Conservation (phyloP, 2,113 vertebrate genomes). For the Vombatus ursinus region DNA sequence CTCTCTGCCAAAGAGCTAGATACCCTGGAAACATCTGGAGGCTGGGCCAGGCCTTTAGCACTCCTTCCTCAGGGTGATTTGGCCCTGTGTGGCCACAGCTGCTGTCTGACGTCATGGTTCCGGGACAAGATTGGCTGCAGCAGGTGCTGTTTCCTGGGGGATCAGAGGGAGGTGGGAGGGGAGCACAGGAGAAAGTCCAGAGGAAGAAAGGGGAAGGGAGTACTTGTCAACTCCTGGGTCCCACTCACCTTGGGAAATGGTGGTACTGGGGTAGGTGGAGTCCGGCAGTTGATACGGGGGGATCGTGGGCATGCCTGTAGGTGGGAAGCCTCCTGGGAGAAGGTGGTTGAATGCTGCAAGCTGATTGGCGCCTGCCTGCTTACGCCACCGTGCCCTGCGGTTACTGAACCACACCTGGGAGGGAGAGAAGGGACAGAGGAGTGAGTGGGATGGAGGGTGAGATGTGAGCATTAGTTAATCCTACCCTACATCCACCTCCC, state of each 20-base stretch:
- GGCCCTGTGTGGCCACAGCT: neutral
- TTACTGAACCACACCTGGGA: slow-evolving; percentile 98
- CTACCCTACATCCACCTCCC: neutral
- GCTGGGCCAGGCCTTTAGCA: neutral
- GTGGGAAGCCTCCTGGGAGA: slow-evolving; percentile 95
- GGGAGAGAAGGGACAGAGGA: neutral
- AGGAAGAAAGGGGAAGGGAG: neutral
- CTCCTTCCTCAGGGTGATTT: neutral
- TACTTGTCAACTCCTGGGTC: neutral
- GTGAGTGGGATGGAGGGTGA: neutral
- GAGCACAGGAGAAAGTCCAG: neutral
- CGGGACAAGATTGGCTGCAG: neutral
- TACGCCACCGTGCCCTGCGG: slow-evolving; percentile 96
- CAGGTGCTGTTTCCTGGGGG: neutral
- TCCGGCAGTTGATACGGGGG: slow-evolving; percentile 97
- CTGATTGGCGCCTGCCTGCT: slow-evolving; percentile 98
- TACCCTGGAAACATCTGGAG: neutral
- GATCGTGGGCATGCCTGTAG: slow-evolving; percentile 94
- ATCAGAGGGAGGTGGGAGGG: neutral
- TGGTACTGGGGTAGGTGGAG: slow-evolving; percentile 91
- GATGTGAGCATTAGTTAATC: neutral
- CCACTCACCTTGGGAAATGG: slow-evolving; percentile 94
- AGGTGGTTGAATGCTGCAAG: slow-evolving; percentile 99
- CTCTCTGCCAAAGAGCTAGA: neutral
- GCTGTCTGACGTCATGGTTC: neutral